Evolutionary conservation across 2,113 vertebrate species (phyloP), one percentile per base, ranked within the genome.

Genomic region (Polypterus bichir): DNA sequence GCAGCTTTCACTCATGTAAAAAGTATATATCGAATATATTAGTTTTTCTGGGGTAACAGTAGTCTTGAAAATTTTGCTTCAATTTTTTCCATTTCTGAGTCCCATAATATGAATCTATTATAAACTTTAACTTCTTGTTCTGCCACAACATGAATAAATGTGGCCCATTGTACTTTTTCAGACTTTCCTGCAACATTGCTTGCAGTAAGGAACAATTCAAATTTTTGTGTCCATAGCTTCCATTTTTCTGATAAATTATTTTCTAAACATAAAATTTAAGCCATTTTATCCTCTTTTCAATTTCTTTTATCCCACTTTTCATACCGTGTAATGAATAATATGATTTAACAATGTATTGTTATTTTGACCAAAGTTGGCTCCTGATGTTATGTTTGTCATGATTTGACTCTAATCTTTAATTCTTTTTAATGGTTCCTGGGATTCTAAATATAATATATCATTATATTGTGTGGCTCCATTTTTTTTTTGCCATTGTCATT

Each of bases 211-310:
- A 62, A 62, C 4, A 66, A 45, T 4, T 66, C 46, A 5, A 62
- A 62, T 6, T 54, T 27, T 47, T 66, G 61, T 46, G 59, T 54
- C 61, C 60, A 66, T 6, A n/a, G 47, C n/a, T 53, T 64, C 49
- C 64, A 65, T 47, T 65, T 60, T 60, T 65, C 58, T 6, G 59
- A 45, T 7, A 60, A 46, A 55, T 55, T 54, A 7, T 51, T 59
- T 65, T 65, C 48, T 46, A 65, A 52, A 44, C 58, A 44, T 27
- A 65, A 54, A 44, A 3, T 53, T 27, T 27, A 27, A 27, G 27
- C 27, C 27, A 27, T 27, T 27, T 27, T 27, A 27, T 27, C 27
- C 27, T 27, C 1, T 27, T 27, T 27, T 27, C 27, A 27, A 27
- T 27, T 27, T 27, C 27, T 27, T 27, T 27, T 27, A 27, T 27